Evolutionary conservation across 1,140 invertebrate genomes (phyloP), one percentile per base, ranked within the genome.

Genomic region (Philotrypesis tridentata): DNA sequence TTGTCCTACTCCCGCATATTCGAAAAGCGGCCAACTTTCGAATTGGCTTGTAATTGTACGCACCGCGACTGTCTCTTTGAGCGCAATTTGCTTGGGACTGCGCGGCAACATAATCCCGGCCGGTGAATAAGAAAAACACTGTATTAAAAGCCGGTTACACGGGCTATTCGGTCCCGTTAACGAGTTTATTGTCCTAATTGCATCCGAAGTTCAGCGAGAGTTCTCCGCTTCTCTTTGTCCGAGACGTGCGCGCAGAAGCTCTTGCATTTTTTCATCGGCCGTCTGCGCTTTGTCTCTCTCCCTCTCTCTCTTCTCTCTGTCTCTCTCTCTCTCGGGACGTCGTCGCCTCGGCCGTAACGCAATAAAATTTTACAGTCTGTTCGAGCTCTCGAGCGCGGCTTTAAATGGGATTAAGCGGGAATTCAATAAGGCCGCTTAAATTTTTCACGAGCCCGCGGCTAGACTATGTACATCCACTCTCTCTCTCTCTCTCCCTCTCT

Each of bases 161-260:
- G 37, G 29, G 8, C 21, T n/a, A 78, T 79, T 72, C 55, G 37
- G 43, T 63, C 31, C 27, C 0, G 23, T 61, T 74, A 80, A 74
- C 21, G 71, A 80, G 71, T 74, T 74, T 74, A 74, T 74, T 74
- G 37, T 27, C 71, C 48, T 80, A 80, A 80, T 80, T 67, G 23
- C 37, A 23, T 67, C 37, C 37, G 27, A 65, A 80, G 71, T 80
- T 68, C 31, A 27, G 27, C 37, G 6, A 73, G 74, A 80, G 60
- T 74, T 74, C n/a, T n/a, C 74, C 17, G 48, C 1, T 6, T 55
- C 48, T 55, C 48, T 55, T 55, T 55, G n/a, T 55, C 48, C 48
- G 48, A 55, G 48, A 55, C 21, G 48, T 6, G 17, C 17, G 48
- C 17, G 21, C n/a, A n/a, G 48, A 14, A 55, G 48, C 48, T 55